These are phyloP conservation scores for Dione juno DNA, from an alignment of 2,888 invertebrate genomes.

Conservation along the genomic window DNA sequence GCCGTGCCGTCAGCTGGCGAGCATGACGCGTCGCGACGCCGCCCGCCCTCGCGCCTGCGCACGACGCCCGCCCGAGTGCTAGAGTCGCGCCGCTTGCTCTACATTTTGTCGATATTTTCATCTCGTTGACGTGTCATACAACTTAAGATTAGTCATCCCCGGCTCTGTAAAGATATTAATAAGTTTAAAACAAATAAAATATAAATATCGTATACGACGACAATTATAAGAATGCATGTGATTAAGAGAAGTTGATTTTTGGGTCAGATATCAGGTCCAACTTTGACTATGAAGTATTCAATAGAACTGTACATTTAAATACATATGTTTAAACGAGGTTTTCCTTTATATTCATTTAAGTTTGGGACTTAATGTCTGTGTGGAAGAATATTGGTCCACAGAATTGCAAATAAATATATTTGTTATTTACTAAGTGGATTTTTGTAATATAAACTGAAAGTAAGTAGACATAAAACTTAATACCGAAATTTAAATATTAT, in stretches of 20 bases:
- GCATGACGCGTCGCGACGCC: constrained; percentile 66
- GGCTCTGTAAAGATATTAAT: background rate
- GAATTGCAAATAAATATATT: background rate
- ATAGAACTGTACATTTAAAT: too few relatives aligned
- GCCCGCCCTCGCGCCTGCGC: constrained; percentile 75
- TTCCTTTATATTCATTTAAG: too few relatives aligned
- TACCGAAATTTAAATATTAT: background rate
- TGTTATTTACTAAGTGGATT: background rate
- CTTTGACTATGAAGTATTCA: too few relatives aligned
- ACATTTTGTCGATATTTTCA: constrained; percentile 45
- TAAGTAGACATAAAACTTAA: too few relatives aligned
- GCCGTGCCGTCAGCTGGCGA: constrained; percentile 74
- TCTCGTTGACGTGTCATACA: background rate
- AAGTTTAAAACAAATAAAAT: background rate
- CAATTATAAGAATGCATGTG: background rate
- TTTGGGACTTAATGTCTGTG: too few relatives aligned
- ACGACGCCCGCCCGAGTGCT: constrained; percentile 54
- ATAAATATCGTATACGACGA: background rate
- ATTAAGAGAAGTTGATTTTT: background rate
- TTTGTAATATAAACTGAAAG: background rate
- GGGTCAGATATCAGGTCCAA: too few relatives aligned
- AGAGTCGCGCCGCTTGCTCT: constrained; percentile 42
- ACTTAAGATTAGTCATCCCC: background rate
- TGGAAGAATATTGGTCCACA: too few relatives aligned
- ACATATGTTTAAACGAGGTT: too few relatives aligned